These are phyloP conservation scores for Fregetta grallaria DNA, from an alignment of 2,113 vertebrate species.

Conservation along the genomic window DNA sequence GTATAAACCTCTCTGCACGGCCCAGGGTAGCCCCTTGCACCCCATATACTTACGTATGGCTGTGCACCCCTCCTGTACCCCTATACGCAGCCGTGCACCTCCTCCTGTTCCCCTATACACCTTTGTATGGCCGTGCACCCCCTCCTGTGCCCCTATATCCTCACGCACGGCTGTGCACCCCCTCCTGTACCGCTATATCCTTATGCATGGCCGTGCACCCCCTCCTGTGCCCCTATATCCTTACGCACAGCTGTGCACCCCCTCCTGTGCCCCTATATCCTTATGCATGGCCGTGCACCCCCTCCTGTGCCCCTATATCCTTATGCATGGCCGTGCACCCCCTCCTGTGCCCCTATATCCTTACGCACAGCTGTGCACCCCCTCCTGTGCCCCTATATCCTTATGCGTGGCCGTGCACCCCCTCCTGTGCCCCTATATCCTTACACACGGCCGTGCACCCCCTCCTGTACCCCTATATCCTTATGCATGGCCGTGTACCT, in stretches of 20 bases:
- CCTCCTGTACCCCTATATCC: too few species aligned
- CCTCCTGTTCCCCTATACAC: not conserved
- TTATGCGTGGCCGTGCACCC: not conserved
- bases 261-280: not conserved
- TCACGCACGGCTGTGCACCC: fast-evolving
- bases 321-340: too few species aligned
- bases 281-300: fast-evolving
- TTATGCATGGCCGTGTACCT: too few species aligned
- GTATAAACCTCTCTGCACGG: fast-evolving
- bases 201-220: fast-evolving
- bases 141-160: not conserved
- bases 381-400: too few species aligned
- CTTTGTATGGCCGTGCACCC: fast-evolving
- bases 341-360: not conserved
- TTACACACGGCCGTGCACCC: fast-evolving
- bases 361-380: fast-evolving
- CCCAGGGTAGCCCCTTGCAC: not conserved
- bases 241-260: not conserved
- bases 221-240: not conserved
- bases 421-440: too few species aligned
- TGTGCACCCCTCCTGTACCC: not conserved
- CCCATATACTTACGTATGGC: fast-evolving
- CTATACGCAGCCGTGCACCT: fast-evolving
- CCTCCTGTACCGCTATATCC: too few species aligned
- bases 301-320: too few species aligned